Conservation (phyloP, 30 jellyfish, hydroid and myxozoan genomes). For the Clytia hemisphaerica region DNA sequence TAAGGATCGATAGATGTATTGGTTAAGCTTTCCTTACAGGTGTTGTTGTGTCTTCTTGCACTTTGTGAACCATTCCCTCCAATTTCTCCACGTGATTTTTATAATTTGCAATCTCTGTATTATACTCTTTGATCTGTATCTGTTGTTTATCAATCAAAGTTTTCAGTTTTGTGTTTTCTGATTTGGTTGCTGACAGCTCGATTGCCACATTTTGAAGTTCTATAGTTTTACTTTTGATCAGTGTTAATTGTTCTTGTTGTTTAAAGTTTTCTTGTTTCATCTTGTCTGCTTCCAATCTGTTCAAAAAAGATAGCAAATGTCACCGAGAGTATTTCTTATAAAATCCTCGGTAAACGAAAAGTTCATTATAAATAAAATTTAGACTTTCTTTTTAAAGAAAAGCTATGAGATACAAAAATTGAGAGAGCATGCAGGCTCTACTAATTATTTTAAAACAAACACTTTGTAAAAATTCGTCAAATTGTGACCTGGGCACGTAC, state of each 20-base stretch:
- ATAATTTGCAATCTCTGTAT: slow-evolving; percentile 28
- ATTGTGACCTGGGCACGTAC: too few relatives aligned
- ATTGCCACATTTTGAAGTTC: not conserved
- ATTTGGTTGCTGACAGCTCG: not conserved
- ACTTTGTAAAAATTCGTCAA: too few relatives aligned
- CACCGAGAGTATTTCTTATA: too few relatives aligned
- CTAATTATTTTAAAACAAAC: too few relatives aligned
- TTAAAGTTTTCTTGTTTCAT: not conserved
- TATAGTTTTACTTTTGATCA: not conserved
- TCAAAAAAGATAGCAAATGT: not conserved
- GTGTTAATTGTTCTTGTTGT: not conserved
- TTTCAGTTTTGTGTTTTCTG: slow-evolving; percentile 13
- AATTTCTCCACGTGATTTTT: slow-evolving; percentile 26
- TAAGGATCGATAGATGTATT: too few relatives aligned
- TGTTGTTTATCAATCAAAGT: slow-evolving; percentile 17
- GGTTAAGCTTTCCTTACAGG: not conserved
- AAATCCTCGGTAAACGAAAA: too few relatives aligned
- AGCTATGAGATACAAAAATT: too few relatives aligned
- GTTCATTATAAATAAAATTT: too few relatives aligned
- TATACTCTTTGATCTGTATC: slow-evolving; percentile 11
- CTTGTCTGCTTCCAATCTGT: not conserved
- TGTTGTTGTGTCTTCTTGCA: slow-evolving; percentile 32
- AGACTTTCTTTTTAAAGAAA: too few relatives aligned
- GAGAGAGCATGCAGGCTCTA: too few relatives aligned
- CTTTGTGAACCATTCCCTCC: slow-evolving; percentile 39